These are phyloP conservation scores for Chrysogorgia sp. DNA, from an alignment of 92 coral and sea anemone genomes.

Conservation along the genomic window DNA sequence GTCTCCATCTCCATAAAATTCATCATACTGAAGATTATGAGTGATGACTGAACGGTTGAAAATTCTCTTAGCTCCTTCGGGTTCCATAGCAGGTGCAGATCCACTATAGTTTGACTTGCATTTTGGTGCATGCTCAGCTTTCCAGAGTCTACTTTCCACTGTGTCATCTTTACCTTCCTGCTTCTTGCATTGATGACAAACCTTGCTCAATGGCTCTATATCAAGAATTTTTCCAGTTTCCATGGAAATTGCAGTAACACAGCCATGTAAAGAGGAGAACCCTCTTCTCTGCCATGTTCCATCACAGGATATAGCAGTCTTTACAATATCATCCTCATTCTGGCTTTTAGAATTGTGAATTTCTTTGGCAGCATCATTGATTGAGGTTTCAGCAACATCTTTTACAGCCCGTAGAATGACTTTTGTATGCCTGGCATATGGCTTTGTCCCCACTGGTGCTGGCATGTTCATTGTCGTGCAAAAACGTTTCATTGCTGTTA, in stretches of 20 bases:
- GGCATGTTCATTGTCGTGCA: too few relatives aligned
- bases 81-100: conserved; percentile 1
- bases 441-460: too few relatives aligned
- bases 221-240: too few relatives aligned
- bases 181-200: not conserved
- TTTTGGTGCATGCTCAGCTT: not conserved
- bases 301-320: conserved; percentile 21
- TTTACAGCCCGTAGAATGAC: too few relatives aligned
- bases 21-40: not conserved
- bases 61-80: not conserved
- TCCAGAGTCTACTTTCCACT: not conserved
- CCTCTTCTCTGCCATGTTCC: too few relatives aligned
- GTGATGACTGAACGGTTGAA: not conserved
- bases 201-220: conserved; percentile 22
- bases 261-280: too few relatives aligned
- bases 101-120: conserved; percentile 18
- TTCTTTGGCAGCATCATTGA: conserved; percentile 22
- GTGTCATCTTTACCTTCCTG: not conserved
- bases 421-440: too few relatives aligned
- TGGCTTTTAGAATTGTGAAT: too few relatives aligned
- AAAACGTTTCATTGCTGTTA: too few relatives aligned
- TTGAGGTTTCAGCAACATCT: not conserved
- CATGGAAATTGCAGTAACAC: too few relatives aligned
- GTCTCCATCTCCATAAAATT: too few relatives aligned
- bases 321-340: conserved; percentile 5